Evolutionary conservation across 2,888 invertebrate species (phyloP).

Genomic region (Pseudococcus viburni): DNA sequence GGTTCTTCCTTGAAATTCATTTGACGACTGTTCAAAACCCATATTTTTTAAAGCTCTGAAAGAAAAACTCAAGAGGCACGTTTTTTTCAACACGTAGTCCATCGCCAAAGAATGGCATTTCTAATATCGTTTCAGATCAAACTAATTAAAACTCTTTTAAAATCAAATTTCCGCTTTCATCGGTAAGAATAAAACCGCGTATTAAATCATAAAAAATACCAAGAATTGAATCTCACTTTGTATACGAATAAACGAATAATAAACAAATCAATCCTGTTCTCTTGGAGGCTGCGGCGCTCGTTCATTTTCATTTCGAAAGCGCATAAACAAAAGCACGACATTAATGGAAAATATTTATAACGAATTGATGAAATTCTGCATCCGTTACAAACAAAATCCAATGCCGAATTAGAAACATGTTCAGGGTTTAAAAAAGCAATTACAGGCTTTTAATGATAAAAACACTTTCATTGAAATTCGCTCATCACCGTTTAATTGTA

Average conservation of each 20-base stretch:
- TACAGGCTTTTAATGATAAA: constrained; percentile 22
- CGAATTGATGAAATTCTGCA: neutral
- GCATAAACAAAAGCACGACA: neutral
- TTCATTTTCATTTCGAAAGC: neutral
- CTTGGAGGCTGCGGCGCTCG: neutral
- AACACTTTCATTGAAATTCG: constrained; percentile 32
- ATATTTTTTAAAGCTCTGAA: too few species aligned
- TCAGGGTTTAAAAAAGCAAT: constrained; percentile 38
- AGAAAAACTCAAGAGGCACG: too few species aligned
- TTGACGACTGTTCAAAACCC: too few species aligned
- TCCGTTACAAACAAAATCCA: constrained; percentile 16
- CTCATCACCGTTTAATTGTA: constrained; percentile 20
- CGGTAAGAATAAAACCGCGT: neutral
- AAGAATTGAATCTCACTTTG: too few species aligned
- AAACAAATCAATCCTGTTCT: neutral
- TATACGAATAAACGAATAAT: too few species aligned
- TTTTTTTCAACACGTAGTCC: too few species aligned
- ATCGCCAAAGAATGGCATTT: too few species aligned
- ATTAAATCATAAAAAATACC: too few species aligned
- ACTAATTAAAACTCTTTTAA: neutral
- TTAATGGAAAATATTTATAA: constrained; percentile 29
- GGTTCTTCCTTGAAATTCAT: too few species aligned
- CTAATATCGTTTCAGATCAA: neutral
- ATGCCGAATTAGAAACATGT: constrained; percentile 33
- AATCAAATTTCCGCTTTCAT: neutral